These are phyloP conservation scores for Sceloporus undulatus DNA, from an alignment of 2,113 vertebrate genomes.

Conservation along the genomic window DNA sequence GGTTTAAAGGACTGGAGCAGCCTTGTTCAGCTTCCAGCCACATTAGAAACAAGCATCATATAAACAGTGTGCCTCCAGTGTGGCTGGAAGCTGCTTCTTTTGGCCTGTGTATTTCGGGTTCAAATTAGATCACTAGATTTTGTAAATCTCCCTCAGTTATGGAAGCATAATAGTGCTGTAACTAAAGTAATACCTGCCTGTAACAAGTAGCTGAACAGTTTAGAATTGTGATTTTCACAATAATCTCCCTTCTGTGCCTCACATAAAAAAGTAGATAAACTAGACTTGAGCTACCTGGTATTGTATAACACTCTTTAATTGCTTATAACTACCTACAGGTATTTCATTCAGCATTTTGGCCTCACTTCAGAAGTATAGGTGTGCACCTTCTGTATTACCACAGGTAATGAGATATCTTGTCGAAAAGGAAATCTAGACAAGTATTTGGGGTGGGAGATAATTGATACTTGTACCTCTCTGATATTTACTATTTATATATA, in stretches of 20 bases:
- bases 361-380: not conserved
- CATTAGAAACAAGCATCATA: too few species aligned
- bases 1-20: too few species aligned
- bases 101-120: too few species aligned
- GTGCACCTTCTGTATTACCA: not conserved
- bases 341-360: not conserved
- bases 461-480: too few species aligned
- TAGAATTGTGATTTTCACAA: not conserved
- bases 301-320: not conserved
- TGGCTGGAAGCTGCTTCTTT: too few species aligned
- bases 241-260: not conserved
- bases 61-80: too few species aligned
- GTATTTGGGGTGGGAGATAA: not conserved
- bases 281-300: not conserved
- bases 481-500: too few species aligned
- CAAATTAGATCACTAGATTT: not conserved
- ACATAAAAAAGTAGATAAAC: not conserved
- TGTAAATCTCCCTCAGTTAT: not conserved
- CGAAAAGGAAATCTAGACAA: not conserved
- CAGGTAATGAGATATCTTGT: not conserved
- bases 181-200: too few species aligned
- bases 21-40: too few species aligned
- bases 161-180: not conserved
- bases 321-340: not conserved
- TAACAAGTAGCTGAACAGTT: not conserved